These are phyloP conservation scores for Notocelia uddmanniana DNA, from an alignment of 2,888 invertebrate genomes.

Conservation along the genomic window DNA sequence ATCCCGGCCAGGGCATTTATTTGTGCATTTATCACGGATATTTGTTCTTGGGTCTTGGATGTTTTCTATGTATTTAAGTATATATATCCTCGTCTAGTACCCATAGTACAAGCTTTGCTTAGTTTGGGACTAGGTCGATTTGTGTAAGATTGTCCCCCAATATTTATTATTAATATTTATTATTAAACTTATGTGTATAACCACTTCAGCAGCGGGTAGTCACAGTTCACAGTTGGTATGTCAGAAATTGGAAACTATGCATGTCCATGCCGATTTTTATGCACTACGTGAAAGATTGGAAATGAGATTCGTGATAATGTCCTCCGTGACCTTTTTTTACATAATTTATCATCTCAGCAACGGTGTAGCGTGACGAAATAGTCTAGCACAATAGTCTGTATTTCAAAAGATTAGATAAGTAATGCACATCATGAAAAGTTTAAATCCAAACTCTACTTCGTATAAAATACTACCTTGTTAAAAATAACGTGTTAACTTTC, in stretches of 20 bases:
- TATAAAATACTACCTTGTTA: neutral
- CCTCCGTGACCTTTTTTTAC: conserved; percentile 39
- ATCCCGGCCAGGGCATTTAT: no score
- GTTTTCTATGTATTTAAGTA: no score
- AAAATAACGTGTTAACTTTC: conserved; percentile 33
- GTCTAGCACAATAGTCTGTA: neutral
- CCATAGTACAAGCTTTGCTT: no score
- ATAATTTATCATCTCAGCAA: conserved; percentile 26
- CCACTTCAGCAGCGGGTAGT: neutral
- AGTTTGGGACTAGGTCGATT: no score
- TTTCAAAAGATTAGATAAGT: neutral
- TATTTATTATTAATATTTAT: no score
- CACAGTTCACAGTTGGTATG: neutral
- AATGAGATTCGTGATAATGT: conserved; percentile 8
- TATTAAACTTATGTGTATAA: no score
- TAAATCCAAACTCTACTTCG: neutral
- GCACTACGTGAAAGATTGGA: conserved; percentile 7
- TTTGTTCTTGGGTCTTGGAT: no score
- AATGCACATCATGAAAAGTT: neutral
- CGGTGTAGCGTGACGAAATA: conserved; percentile 15
- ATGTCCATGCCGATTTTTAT: neutral
- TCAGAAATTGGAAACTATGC: conserved; percentile 9
- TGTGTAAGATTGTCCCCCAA: no score
- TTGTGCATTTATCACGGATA: no score
- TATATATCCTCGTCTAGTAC: no score